A percentile compares a stretch with the other conserved stretches of the same genome.
phyloP scores from a whole-genome alignment of 2,888 invertebrate genomes.

The Trichopria drosophilae region DNA sequence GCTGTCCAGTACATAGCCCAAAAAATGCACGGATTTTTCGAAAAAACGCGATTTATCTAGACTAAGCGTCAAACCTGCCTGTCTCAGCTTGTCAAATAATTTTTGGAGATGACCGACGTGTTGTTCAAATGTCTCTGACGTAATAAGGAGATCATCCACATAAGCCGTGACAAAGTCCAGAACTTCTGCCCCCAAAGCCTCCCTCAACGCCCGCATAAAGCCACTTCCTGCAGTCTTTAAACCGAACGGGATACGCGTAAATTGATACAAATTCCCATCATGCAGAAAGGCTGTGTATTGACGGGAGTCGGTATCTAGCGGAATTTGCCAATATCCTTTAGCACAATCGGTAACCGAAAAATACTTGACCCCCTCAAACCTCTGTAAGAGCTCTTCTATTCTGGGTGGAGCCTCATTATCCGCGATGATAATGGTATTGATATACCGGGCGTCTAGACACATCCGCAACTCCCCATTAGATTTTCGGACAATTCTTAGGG shows the following conservation, averaged over 20 bases:
- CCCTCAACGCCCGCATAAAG: conserved; percentile 1
- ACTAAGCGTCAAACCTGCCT: conserved; percentile 37
- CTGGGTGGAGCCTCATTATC: conserved; percentile 37
- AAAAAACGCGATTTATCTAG: conserved; percentile 37
- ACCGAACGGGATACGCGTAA: conserved; percentile 2
- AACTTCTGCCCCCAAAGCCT: conserved; percentile 40
- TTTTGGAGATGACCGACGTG: conserved; percentile 30
- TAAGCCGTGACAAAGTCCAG: conserved; percentile 36
- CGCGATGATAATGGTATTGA: no score
- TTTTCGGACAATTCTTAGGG: conserved; percentile 38
- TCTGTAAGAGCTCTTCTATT: conserved; percentile 24
- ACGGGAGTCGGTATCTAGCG: not conserved
- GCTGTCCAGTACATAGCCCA: not conserved
- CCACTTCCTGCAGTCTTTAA: conserved; percentile 3
- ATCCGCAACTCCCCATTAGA: conserved; percentile 34
- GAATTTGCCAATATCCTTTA: conserved; percentile 8
- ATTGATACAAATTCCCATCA: conserved; percentile 2
- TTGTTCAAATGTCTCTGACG: conserved; percentile 34
- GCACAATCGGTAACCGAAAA: conserved; percentile 60
- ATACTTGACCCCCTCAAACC: conserved; percentile 22
- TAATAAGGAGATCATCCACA: conserved; percentile 43
- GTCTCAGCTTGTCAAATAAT: conserved; percentile 29
- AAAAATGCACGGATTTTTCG: conserved; percentile 2
- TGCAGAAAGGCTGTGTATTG: conserved; percentile 11
- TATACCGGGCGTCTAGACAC: conserved; percentile 43